phyloP scores from a whole-genome alignment of 2,888 invertebrate genomes.

The Nipponacmea schrenckii region DNA sequence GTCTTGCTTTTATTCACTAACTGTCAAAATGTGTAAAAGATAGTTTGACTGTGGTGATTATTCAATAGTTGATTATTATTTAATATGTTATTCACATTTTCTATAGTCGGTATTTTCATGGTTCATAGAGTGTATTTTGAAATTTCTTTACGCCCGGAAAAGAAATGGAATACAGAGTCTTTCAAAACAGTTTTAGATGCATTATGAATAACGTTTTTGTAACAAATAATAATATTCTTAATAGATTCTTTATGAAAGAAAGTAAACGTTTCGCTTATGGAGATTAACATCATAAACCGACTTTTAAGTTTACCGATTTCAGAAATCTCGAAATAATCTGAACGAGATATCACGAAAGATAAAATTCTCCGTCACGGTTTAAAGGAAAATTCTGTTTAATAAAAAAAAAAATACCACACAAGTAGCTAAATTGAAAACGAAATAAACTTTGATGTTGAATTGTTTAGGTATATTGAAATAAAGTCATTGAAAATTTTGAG shows the following conservation, averaged over 20 bases:
- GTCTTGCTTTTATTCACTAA: not conserved
- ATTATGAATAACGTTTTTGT: too few species aligned
- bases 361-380: not conserved
- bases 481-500: not conserved
- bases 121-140: not conserved
- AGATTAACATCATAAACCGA: too few species aligned
- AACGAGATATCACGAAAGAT: too few species aligned
- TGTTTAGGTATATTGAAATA: not conserved
- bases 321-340: too few species aligned
- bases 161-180: too few species aligned
- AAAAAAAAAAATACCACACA: not conserved
- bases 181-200: too few species aligned
- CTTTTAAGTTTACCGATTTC: too few species aligned
- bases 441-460: not conserved
- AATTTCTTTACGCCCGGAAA: too few species aligned
- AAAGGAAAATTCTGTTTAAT: not conserved
- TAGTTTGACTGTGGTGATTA: not conserved
- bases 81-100: not conserved
- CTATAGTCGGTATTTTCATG: conserved; percentile 2
- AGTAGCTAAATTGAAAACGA: not conserved
- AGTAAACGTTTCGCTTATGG: too few species aligned
- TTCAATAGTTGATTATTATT: conserved; percentile 2
- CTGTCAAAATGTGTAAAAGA: not conserved
- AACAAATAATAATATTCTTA: too few species aligned
- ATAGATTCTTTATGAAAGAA: too few species aligned